phyloP scores from a whole-genome alignment of 2,113 vertebrate genomes.

The Taurulus bubalis region DNA sequence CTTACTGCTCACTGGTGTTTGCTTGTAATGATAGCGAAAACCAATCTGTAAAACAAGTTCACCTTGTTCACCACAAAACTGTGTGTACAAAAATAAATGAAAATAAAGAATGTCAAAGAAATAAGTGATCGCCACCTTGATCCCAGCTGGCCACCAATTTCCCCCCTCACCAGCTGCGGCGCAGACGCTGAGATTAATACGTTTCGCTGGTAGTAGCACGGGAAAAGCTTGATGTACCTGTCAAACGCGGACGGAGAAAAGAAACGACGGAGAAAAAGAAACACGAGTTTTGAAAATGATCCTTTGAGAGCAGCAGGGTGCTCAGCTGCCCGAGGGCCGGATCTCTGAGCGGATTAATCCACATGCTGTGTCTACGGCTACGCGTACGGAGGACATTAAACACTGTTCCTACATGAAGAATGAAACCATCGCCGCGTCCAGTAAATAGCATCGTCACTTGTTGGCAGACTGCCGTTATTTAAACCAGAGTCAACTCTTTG shows the following conservation, averaged over 20 bases:
- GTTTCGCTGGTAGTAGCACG: slow-evolving; percentile 31
- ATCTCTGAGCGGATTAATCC: slow-evolving; percentile 11
- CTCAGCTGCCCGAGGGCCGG: no score
- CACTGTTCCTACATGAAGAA: background rate
- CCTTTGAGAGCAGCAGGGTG: slow-evolving; percentile 25
- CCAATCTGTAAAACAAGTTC: slow-evolving; percentile 52
- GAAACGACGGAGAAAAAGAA: slow-evolving; percentile 44
- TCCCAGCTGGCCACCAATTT: slow-evolving; percentile 59
- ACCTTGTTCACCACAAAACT: slow-evolving; percentile 43
- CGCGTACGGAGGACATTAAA: background rate
- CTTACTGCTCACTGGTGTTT: slow-evolving; percentile 1
- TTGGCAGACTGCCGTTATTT: no score
- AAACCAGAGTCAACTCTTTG: no score
- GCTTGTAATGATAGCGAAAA: slow-evolving; percentile 18
- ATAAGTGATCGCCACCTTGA: slow-evolving; percentile 64
- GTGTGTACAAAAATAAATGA: background rate
- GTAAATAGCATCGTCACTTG: no score
- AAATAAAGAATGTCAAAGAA: slow-evolving; percentile 42
- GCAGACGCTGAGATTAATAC: slow-evolving; percentile 43
- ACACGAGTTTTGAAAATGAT: slow-evolving; percentile 46
- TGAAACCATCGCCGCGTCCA: background rate
- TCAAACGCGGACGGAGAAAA: slow-evolving; percentile 37
- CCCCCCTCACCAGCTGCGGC: slow-evolving; percentile 1
- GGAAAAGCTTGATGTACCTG: slow-evolving; percentile 53
- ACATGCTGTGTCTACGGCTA: slow-evolving; percentile 4